Evolutionary conservation across 2,888 invertebrate genomes (phyloP).

Genomic region (Platycnemis pennipes): DNA sequence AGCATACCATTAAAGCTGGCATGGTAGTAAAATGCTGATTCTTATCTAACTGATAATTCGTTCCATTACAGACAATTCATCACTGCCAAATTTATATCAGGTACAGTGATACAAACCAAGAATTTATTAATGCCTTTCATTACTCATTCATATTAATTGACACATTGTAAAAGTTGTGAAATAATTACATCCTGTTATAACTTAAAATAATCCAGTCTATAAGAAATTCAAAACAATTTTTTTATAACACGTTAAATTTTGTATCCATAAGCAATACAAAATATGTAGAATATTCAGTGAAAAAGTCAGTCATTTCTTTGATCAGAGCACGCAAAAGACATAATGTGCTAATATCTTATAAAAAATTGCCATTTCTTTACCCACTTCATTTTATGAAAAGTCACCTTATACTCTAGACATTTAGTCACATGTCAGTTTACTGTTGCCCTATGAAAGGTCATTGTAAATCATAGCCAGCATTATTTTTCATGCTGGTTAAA

Average conservation of each 20-base stretch:
- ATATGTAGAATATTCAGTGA: constrained; percentile 51
- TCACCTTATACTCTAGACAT: constrained; percentile 13
- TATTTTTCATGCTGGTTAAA: not conserved
- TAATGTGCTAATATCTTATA: constrained; percentile 56
- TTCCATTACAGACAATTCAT: constrained; percentile 12
- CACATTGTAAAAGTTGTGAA: constrained; percentile 51
- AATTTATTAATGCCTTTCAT: constrained; percentile 26
- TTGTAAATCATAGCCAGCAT: not conserved
- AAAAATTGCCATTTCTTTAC: constrained; percentile 41
- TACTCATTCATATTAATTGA: constrained; percentile 55
- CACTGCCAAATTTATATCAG: not conserved
- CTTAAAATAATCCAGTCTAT: constrained; percentile 39
- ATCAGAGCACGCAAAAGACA: constrained; percentile 52
- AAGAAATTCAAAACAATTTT: constrained; percentile 51
- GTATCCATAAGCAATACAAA: constrained; percentile 61
- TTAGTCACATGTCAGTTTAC: not conserved
- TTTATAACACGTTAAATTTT: constrained; percentile 34
- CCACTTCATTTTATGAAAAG: constrained; percentile 53
- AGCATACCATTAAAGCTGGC: constrained; percentile 14
- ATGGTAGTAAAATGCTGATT: not conserved
- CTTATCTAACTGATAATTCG: constrained; percentile 30
- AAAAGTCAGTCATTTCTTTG: constrained; percentile 61
- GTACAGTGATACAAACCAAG: constrained; percentile 52
- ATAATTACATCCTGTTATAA: constrained; percentile 39
- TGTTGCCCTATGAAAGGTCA: not conserved